phyloP scores from a whole-genome alignment of 2,113 vertebrate genomes.

The Lophochroa leadbeateri region DNA sequence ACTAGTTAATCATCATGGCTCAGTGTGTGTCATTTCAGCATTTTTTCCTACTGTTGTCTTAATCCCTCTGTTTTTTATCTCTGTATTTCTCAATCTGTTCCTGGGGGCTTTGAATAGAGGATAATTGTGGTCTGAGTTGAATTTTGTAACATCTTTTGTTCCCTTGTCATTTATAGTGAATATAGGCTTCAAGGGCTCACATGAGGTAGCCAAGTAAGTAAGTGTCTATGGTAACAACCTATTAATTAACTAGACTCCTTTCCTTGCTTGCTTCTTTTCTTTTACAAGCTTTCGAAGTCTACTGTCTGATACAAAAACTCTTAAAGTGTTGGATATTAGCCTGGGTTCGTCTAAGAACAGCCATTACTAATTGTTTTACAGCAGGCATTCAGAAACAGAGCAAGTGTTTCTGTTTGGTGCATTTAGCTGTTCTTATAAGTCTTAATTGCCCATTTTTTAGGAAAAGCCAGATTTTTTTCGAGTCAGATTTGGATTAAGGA shows the following conservation, averaged over 20 bases:
- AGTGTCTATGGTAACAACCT: not conserved
- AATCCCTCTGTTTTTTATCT: not conserved
- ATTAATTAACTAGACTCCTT: not conserved
- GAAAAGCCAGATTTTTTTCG: not conserved
- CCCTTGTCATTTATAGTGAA: not conserved
- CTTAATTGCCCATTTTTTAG: not conserved
- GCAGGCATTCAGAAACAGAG: not conserved
- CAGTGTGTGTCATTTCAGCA: not conserved
- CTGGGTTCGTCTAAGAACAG: not conserved
- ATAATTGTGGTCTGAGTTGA: conserved; percentile 29
- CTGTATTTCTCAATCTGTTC: conserved; percentile 23
- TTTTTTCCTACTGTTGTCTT: not conserved
- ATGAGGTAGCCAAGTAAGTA: not conserved
- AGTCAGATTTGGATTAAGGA: not conserved
- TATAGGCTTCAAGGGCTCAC: conserved; percentile 2
- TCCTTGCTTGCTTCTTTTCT: not conserved
- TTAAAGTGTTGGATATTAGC: not conserved
- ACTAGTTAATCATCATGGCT: not conserved
- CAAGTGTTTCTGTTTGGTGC: not conserved
- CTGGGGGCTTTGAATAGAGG: not conserved
- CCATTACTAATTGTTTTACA: not conserved
- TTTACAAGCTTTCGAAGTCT: not conserved
- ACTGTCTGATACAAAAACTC: not conserved
- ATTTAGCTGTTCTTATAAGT: not conserved
- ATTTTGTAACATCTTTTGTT: conserved; percentile 46